Evolutionary conservation across 2,113 vertebrate genomes (phyloP).

Genomic region (Erpornis zantholeuca): DNA sequence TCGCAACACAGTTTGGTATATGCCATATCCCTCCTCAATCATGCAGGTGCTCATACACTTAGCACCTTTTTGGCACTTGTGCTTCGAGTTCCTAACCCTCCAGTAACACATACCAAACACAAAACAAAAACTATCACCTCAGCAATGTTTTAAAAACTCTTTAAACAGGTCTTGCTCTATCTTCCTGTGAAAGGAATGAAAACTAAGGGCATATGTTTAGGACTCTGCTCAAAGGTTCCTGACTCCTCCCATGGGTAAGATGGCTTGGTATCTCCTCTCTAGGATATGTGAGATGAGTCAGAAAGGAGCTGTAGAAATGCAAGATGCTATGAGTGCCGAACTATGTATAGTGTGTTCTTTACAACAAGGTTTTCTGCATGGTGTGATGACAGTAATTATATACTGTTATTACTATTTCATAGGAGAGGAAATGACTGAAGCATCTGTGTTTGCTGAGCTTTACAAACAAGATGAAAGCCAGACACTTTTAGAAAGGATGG

Average conservation of each 20-base stretch:
- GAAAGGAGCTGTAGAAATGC: neutral
- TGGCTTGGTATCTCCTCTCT: neutral
- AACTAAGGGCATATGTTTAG: neutral
- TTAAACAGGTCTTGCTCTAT: neutral
- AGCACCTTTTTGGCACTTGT: neutral
- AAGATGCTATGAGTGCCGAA: neutral
- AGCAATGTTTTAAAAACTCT: neutral
- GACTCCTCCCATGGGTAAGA: accelerated
- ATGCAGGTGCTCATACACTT: accelerated
- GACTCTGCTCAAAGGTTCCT: neutral
- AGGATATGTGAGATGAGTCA: neutral
- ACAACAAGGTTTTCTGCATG: neutral
- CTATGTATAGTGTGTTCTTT: neutral
- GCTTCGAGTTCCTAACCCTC: neutral
- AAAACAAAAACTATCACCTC: neutral
- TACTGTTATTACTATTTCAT: neutral
- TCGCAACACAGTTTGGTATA: neutral
- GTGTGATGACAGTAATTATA: neutral
- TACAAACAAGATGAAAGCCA: neutral
- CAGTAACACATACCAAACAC: neutral
- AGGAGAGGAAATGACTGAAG: neutral
- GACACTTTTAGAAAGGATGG: neutral
- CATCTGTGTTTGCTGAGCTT: slow-evolving; percentile 20
- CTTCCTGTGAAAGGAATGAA: neutral
- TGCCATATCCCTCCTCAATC: neutral